Base-by-base conservation (phyloP, 2,797 vertebrate species). In the Nyctibius grandis region DNA sequence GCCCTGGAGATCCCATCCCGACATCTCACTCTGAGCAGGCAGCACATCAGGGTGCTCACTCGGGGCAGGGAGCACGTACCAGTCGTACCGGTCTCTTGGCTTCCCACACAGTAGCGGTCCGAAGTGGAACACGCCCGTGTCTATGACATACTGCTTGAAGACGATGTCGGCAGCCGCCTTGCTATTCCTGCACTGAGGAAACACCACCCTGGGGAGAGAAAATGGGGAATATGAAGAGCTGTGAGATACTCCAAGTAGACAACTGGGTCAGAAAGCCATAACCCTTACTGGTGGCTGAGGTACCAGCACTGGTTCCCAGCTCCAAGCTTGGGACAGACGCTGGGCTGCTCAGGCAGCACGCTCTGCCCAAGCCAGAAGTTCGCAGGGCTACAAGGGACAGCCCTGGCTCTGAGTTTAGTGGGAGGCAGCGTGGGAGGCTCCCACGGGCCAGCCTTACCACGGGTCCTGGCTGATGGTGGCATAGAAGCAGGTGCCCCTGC, bases 61-160 rank as follows among this genome's bases (percentile, higher is more conserved):
- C 0, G 1, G 40, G 57, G 65, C 8, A 3, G 57, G 65, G 8
- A 29, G 67, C 53, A 96, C 98, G 61, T 97, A n/a, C n/a, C n/a
- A n/a, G n/a, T n/a, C n/a, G n/a, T n/a, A 99, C 99, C 98, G 98
- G 60, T 99, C 98, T 97, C 98, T 99, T 67, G 98, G 98, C 96
- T 99, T 99, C 75, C 99, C 98, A 92, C 99, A 99, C n/a, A 99
- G 98, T 91, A 99, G 97, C 0, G 99, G 98, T n/a, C 99, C 99
- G 12, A 99, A 99, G 92, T 99, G 98, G 97, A 99, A 99, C 28
- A 96, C 95, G 8, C 97, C 97, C 3, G 90, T 89, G 85, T 97
- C 97, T 77, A 98, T 74, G 23, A 99, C 56, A 22, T 98, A 99
- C 14, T 98, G 97, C 96, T 98, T 99, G 91, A 96, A 97, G 65